Evolutionary conservation across 1,140 invertebrate species (phyloP).

Genomic region (Leucophenga varia): DNA sequence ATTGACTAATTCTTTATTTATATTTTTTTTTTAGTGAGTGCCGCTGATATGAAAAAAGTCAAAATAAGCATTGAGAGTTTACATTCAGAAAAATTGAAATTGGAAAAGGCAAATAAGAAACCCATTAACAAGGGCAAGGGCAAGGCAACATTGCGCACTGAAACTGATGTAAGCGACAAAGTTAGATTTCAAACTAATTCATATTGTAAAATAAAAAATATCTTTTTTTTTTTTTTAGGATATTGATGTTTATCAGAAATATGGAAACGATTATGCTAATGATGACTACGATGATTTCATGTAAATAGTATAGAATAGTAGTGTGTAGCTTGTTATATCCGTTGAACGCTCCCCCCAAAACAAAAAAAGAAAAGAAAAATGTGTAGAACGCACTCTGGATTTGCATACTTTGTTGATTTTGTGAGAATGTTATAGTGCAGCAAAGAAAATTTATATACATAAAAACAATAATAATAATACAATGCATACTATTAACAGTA

Average conservation of each 20-base stretch:
- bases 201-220: too few species aligned
- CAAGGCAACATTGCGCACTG: constrained; percentile 75
- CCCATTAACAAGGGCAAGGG: constrained; percentile 73
- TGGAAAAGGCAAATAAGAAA: constrained; percentile 78
- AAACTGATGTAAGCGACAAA: constrained; percentile 67
- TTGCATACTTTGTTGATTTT: constrained; percentile 42
- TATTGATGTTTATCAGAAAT: constrained; percentile 56
- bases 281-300: constrained; percentile 70
- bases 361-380: constrained; percentile 19
- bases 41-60: constrained; percentile 76
- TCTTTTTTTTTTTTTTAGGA: constrained; percentile 47
- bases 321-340: constrained; percentile 38
- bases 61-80: constrained; percentile 77
- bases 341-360: too few species aligned
- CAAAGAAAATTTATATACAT: too few species aligned
- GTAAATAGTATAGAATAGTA: too few species aligned
- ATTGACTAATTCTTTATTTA: too few species aligned
- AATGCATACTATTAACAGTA: too few species aligned
- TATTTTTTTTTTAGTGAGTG: constrained; percentile 71
- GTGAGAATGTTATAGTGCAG: constrained; percentile 18
- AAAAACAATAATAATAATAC: too few species aligned
- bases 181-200: too few species aligned
- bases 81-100: constrained; percentile 78
- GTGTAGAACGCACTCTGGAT: constrained; percentile 46
- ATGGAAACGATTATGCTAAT: constrained; percentile 61